A percentile compares a stretch with the other conserved stretches of the same genome.
Evolutionary conservation across 1,140 invertebrate genomes (phyloP).

Genomic region (Diploscapter pachys): DNA sequence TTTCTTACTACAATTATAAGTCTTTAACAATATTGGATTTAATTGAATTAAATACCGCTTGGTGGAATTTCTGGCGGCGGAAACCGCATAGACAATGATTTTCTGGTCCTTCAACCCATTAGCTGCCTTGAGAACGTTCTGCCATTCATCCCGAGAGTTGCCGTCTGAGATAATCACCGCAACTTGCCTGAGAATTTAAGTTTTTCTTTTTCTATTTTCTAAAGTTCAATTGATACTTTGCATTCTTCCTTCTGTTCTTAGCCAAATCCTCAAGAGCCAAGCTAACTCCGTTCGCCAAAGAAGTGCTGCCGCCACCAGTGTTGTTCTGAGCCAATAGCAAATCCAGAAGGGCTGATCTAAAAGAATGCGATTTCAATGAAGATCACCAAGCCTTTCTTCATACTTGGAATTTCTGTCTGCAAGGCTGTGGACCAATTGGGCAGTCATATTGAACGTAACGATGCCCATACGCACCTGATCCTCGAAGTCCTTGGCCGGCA

Average conservation of each 20-base stretch:
- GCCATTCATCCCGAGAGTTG: conserved; percentile 46
- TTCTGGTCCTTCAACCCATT: conserved; percentile 29
- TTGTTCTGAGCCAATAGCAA: conserved; percentile 40
- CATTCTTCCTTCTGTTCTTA: conserved; percentile 29
- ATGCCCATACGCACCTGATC: conserved; percentile 41
- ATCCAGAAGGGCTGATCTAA: conserved; percentile 42
- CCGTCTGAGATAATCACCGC: conserved; percentile 48
- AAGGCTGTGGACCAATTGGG: conserved; percentile 1
- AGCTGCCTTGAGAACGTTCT: conserved; percentile 41
- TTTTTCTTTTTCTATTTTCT: conserved; percentile 1
- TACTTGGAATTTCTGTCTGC: too few species aligned
- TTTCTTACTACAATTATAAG: too few species aligned
- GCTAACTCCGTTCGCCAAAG: conserved; percentile 43
- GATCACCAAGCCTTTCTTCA: not conserved
- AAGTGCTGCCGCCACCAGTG: conserved; percentile 48
- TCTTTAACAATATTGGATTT: too few species aligned
- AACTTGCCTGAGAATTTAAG: conserved; percentile 26
- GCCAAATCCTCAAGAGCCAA: conserved; percentile 43
- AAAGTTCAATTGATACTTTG: conserved; percentile 9
- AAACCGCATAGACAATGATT: conserved; percentile 28
- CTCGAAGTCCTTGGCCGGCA: conserved; percentile 50
- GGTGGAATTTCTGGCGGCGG: conserved; percentile 28
- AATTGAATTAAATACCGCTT: conserved; percentile 15
- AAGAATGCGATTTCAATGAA: not conserved
- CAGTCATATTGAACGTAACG: conserved; percentile 44